Evolutionary conservation across 2,888 invertebrate species (phyloP).

Genomic region (Sericinus montela): DNA sequence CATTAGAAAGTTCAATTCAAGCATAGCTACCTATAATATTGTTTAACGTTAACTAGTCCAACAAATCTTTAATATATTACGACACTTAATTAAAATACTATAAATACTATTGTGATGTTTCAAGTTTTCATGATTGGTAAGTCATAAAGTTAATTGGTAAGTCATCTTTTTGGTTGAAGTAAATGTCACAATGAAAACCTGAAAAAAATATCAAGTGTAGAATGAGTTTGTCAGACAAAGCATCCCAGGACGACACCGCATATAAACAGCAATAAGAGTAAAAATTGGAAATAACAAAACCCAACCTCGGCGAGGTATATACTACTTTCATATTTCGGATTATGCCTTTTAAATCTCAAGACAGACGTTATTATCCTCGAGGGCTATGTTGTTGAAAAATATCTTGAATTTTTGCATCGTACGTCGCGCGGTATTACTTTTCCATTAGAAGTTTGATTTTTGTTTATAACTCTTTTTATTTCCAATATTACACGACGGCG

Average conservation of each 20-base stretch:
- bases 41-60: no score
- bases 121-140: no score
- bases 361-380: constrained; percentile 20
- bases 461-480: constrained; percentile 33
- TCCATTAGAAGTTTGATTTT: constrained; percentile 45
- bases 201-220: no score
- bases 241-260: constrained; percentile 2
- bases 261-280: constrained; percentile 16
- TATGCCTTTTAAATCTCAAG: constrained; percentile 20
- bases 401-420: constrained; percentile 36
- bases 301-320: constrained; percentile 12
- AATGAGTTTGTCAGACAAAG: not conserved
- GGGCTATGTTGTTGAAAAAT: constrained; percentile 26
- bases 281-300: constrained; percentile 18
- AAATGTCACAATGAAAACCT: no score
- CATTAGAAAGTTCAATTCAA: no score
- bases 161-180: no score
- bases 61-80: no score
- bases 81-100: no score
- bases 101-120: no score
- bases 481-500: constrained; percentile 25
- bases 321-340: constrained; percentile 18
- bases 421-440: constrained; percentile 40
- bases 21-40: no score
- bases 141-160: no score